These are phyloP conservation scores for Saimiri boliviensis DNA, from an alignment of 2,113 vertebrate genomes.

Conservation along the genomic window DNA sequence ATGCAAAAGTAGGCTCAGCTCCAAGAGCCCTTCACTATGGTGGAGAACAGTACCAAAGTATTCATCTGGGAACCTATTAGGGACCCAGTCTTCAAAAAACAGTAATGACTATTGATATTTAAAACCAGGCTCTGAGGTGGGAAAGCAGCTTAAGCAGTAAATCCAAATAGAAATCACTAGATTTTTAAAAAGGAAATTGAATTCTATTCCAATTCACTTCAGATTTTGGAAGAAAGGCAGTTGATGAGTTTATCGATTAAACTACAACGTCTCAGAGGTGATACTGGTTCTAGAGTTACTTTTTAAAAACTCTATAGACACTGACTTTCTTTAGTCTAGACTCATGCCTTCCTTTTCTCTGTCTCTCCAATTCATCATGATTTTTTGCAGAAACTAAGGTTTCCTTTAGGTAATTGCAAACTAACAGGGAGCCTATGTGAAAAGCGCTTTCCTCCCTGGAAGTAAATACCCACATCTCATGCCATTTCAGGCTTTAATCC, in stretches of 20 bases:
- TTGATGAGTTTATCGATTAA: background rate
- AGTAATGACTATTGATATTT: conserved; percentile 41
- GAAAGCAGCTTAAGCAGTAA: background rate
- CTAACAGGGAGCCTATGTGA: background rate
- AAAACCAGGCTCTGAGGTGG: background rate
- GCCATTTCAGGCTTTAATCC: background rate
- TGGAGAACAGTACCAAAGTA: conserved; percentile 67
- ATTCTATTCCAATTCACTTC: background rate
- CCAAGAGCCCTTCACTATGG: conserved; percentile 47
- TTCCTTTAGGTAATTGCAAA: background rate
- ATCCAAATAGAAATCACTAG: background rate
- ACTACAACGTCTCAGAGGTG: background rate
- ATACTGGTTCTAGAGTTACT: background rate
- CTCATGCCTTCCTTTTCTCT: background rate
- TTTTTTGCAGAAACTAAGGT: background rate
- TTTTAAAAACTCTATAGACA: background rate
- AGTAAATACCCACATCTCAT: background rate
- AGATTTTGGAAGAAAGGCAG: background rate
- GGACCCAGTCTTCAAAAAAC: conserved; percentile 66
- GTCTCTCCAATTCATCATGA: background rate
- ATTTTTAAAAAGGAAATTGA: background rate
- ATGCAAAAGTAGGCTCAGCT: conserved; percentile 44
- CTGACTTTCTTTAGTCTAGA: background rate
- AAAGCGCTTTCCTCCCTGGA: background rate
- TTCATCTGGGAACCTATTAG: conserved; percentile 64